Evolutionary conservation across 35 echinoderm and acorn worm species (phyloP), one percentile per base, ranked within the genome.

Genomic region (Apostichopus californicus): DNA sequence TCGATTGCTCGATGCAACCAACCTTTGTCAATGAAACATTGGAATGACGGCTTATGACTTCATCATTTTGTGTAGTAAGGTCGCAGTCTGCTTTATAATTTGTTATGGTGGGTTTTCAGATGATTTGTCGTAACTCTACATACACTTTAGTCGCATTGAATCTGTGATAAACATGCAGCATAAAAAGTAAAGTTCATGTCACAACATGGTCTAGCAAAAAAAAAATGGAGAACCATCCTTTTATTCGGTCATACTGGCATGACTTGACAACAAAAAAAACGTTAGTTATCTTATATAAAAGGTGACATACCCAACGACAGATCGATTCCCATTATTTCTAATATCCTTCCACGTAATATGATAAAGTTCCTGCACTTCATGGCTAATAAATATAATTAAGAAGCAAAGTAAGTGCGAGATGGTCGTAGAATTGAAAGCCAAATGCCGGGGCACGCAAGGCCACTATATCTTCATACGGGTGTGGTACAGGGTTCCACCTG

Each of bases 341-440:
- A 89, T 89, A 89, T 89, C 20, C 57, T 72, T 89, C 86, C 86
- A 64, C 86, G 86, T 89, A 89, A 89, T 89, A 89, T 89, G 72
- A 89, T 89, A 89, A 89, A 89, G 86, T 26, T 21, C 86, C 14
- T 72, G 68, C 86, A 89, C 86, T 68, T 57, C 86, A 73, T 73
- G 86, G 86, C 86, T 89, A 89, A 89, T 89, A 89, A 89, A 89
- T 89, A 63, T 89, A 89, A 89, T 89, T 89, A 89, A 71, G 57
- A n/a, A 18, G 13, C n/a, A 55, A 21, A 89, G 86, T 52, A 89
- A 73, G 68, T 89, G 86, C 54, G 63, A 89, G 61, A 89, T 12
- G 18, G 23, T 66, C 23, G 23, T 34, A 73, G 18, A 71, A 87
- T 87, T 63, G 53, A 9, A 26, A 54, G 13, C 46, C 23, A 13